Percentiles rank a stretch among this genome's conserved stretches.
phyloP scores from a whole-genome alignment of 1,140 invertebrate species.

The Ectropis grisescens region DNA sequence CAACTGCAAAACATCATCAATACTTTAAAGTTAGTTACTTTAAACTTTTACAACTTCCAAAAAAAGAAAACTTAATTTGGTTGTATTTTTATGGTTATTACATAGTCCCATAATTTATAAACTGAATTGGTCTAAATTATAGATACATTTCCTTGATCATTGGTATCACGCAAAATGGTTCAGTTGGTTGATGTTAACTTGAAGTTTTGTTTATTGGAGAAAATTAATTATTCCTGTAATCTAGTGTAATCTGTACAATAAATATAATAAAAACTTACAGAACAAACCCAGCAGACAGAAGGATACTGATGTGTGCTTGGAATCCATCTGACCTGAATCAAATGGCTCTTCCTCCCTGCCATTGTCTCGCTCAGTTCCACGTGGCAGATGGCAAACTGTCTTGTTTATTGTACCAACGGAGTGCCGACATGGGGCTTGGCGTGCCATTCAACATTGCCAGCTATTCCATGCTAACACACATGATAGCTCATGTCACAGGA shows the following conservation, averaged over 20 bases:
- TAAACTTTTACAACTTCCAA: too few species aligned
- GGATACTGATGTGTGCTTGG: conserved; percentile 97
- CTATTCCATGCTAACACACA: conserved; percentile 94
- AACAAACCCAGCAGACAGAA: conserved; percentile 86
- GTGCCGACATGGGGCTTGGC: conserved; percentile 97
- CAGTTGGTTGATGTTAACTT: too few species aligned
- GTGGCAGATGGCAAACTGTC: conserved; percentile 87
- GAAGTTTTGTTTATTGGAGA: too few species aligned
- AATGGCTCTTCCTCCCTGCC: conserved; percentile 98
- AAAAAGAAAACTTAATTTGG: too few species aligned
- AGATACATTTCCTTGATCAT: too few species aligned
- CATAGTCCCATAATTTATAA: too few species aligned
- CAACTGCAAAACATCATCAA: conserved; percentile 91
- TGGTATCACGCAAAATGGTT: too few species aligned
- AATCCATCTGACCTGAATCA: conserved; percentile 89
- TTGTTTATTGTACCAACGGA: conserved; percentile 96
- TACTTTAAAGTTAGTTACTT: conserved; percentile 85
- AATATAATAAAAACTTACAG: too few species aligned
- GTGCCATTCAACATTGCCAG: conserved; percentile 99
- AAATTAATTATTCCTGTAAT: too few species aligned
- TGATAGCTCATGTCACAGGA: conserved; percentile 96
- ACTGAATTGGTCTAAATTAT: too few species aligned
- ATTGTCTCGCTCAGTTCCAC: conserved; percentile 96
- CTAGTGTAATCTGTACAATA: too few species aligned
- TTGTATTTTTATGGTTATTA: too few species aligned